Percentiles rank a stretch among this genome's conserved stretches.
These are phyloP conservation scores for Oxyteleia sp. DNA, from an alignment of 2,888 invertebrate species.

Conservation along the genomic window DNA sequence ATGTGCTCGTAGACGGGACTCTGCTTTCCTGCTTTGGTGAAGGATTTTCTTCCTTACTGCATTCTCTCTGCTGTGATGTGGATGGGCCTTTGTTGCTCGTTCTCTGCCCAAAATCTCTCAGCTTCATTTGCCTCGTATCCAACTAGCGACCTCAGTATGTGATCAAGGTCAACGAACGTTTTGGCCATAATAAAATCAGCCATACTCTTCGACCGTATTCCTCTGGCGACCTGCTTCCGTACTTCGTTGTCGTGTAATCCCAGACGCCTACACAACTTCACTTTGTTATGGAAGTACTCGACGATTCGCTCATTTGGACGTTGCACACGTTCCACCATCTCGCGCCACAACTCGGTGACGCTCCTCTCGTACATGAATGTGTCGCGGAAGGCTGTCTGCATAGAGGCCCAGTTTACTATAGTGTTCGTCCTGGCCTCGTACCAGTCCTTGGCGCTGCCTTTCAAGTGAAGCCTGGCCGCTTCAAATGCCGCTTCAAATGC, in stretches of 20 bases:
- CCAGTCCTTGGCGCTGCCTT: slow-evolving; percentile 2
- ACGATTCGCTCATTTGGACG: neutral
- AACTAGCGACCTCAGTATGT: neutral
- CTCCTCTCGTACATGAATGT: slow-evolving; percentile 5
- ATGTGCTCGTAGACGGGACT: neutral
- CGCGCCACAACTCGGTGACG: neutral
- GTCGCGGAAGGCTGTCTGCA: neutral
- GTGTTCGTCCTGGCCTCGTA: neutral
- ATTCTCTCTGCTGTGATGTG: no score
- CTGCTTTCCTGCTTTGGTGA: neutral
- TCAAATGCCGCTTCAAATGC: neutral
- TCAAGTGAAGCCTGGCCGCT: neutral
- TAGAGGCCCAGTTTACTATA: neutral
- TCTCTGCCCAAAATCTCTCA: neutral
- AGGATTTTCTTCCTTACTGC: no score
- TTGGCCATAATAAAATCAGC: slow-evolving; percentile 5
- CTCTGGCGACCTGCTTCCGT: neutral
- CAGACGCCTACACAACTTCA: neutral
- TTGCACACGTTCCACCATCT: neutral
- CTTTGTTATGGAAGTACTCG: slow-evolving; percentile 3
- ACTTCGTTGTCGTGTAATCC: neutral
- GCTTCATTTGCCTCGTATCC: neutral
- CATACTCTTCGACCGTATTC: neutral
- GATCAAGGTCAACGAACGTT: slow-evolving; percentile 1
- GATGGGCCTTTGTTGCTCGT: neutral